Evolutionary conservation across 2,888 invertebrate genomes (phyloP).

Genomic region (Geotrupes spiniger): DNA sequence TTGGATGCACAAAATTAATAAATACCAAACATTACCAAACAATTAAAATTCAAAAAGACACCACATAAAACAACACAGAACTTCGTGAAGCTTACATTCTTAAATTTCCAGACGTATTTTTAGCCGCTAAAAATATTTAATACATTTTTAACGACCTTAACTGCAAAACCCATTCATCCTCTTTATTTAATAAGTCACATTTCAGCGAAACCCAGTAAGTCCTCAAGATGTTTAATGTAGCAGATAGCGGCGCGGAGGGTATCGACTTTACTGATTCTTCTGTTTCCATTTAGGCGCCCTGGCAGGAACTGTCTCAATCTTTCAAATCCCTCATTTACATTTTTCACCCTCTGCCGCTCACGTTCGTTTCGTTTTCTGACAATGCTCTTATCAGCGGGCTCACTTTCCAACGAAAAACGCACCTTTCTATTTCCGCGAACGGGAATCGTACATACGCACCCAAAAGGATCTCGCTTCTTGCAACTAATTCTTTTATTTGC

Average conservation of each 20-base stretch:
- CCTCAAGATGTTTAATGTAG: slow-evolving; percentile 20
- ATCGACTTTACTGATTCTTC: slow-evolving; percentile 30
- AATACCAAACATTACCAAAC: too few relatives aligned
- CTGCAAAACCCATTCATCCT: too few relatives aligned
- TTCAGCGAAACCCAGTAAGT: background rate
- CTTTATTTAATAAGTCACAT: too few relatives aligned
- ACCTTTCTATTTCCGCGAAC: slow-evolving; percentile 16
- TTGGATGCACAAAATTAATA: too few relatives aligned
- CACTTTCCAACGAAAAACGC: slow-evolving; percentile 1
- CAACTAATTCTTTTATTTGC: slow-evolving; percentile 2
- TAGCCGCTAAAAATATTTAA: too few relatives aligned
- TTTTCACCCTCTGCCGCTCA: slow-evolving; percentile 29
- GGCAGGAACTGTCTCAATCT: slow-evolving; percentile 27
- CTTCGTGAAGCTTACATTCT: too few relatives aligned
- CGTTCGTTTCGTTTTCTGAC: slow-evolving; percentile 30
- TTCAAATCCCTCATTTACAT: slow-evolving; percentile 34
- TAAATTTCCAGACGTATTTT: too few relatives aligned
- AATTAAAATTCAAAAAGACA: too few relatives aligned
- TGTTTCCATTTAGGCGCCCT: slow-evolving; percentile 16
- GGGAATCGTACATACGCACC: slow-evolving; percentile 22
- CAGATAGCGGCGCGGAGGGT: slow-evolving; percentile 29
- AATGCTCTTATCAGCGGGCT: slow-evolving; percentile 15
- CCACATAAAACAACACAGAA: too few relatives aligned
- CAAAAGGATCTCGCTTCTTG: background rate
- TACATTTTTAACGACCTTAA: too few relatives aligned